Evolutionary conservation across 1,140 invertebrate genomes (phyloP), one percentile per base, ranked within the genome.

Genomic region (Zaprionus lachaisei): DNA sequence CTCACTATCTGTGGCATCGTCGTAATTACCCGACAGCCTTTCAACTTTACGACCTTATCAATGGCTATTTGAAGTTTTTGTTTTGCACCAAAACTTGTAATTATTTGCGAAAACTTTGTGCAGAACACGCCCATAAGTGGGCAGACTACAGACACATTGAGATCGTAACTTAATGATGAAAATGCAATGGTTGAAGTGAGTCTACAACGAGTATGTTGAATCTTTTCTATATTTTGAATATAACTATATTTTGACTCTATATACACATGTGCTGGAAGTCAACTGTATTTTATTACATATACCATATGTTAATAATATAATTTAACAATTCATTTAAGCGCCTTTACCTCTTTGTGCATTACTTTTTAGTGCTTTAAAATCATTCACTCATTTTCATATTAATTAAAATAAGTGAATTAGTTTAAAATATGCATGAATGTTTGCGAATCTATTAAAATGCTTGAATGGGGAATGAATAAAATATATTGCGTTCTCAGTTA

Each of bases 31-130:
- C 77, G 56, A 73, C 70, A 73, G 81, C 67, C 68, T 74, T 77
- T 83, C 77, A 76, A 69, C 71, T 87, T 89, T 81, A 84, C 71
- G 81, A 87, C 81, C 89, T 81, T 78, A 87, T 89, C 78, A 80
- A 72, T 69, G 80, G 73, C 57, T 44, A 71, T 65, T 65, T 44
- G 51, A 58, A 49, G 55, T 60, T 49, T 47, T 68, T 67, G 26
- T 57, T 57, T 55, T 9, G 64, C 51, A 26, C 41, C 38, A 60
- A 64, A 82, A 58, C 54, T 73, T 55, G 69, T 66, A 79, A 82
- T 86, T 86, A 86, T 86, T 84, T 37, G 11, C 24, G 9, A 20
- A 66, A 66, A 72, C 55, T 72, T 72, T 72, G 54, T 38, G 37
- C 4, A 34, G 26, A 12, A 15, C 12, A 14, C 12, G n/a, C 44